These are phyloP conservation scores for Ecliptopera silaceata DNA, from an alignment of 2,888 invertebrate species.

Conservation along the genomic window DNA sequence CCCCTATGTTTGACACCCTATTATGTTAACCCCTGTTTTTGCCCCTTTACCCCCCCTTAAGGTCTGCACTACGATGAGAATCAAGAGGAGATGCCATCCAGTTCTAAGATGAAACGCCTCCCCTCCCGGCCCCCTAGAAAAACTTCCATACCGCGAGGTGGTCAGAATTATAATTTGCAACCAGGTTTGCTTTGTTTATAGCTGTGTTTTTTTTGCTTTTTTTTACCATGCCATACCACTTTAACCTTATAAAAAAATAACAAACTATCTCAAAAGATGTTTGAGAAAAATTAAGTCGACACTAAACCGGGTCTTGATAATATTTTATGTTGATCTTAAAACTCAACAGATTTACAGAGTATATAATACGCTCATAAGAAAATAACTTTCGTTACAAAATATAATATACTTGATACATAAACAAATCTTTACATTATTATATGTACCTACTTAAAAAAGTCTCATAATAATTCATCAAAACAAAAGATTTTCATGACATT, in stretches of 20 bases:
- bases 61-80: constrained; percentile 94
- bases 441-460: no score
- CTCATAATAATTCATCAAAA: no score
- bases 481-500: no score
- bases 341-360: not conserved
- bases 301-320: no score
- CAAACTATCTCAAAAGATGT: no score
- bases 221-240: no score
- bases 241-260: no score
- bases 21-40: constrained; percentile 31
- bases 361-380: no score
- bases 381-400: no score
- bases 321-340: not conserved
- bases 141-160: constrained; percentile 86
- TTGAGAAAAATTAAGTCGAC: no score
- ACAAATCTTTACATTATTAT: no score
- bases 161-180: constrained; percentile 69
- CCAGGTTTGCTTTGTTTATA: constrained; percentile 56
- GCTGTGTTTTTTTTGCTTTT: constrained; percentile 22
- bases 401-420: no score
- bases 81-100: constrained; percentile 62
- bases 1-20: not conserved
- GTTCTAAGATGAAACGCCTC: constrained; percentile 73
- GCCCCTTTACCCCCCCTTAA: constrained; percentile 56
- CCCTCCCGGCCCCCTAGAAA: constrained; percentile 90